Conservation (phyloP, 2,888 invertebrate species). For the Syrphus vitripennis region DNA sequence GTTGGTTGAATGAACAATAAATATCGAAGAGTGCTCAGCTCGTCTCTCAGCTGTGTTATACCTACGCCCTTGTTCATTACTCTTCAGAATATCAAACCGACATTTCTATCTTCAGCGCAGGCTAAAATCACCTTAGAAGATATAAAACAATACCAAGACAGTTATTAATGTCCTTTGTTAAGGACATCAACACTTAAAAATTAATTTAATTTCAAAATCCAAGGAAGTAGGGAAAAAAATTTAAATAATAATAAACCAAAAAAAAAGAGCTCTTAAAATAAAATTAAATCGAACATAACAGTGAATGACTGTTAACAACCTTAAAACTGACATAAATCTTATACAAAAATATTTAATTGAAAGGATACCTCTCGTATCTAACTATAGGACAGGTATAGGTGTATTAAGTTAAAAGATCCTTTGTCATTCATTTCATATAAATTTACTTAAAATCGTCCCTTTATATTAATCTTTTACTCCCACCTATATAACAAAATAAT, state of each 20-base stretch:
- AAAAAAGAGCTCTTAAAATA: background rate
- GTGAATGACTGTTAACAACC: slow-evolving; percentile 23
- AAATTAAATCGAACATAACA: slow-evolving; percentile 25
- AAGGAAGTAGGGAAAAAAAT: background rate
- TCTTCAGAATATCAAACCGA: no score
- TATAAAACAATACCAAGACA: no score
- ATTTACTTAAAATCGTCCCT: slow-evolving; percentile 32
- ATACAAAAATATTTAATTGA: background rate
- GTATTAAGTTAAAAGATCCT: background rate
- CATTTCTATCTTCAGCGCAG: no score
- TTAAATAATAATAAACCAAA: background rate
- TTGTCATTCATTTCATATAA: background rate
- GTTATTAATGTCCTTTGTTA: background rate
- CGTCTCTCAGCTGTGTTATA: no score
- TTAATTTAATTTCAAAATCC: background rate
- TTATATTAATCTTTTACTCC: slow-evolving; percentile 19
- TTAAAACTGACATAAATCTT: slow-evolving; percentile 16
- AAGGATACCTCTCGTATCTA: background rate
- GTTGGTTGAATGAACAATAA: slow-evolving; percentile 34
- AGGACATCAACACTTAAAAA: slow-evolving; percentile 52
- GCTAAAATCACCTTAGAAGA: no score
- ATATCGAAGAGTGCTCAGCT: background rate
- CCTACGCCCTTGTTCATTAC: no score
- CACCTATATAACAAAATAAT: background rate
- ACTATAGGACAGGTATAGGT: background rate